phyloP scores from a whole-genome alignment of 1,140 invertebrate species.

The Drosophila navojoa region DNA sequence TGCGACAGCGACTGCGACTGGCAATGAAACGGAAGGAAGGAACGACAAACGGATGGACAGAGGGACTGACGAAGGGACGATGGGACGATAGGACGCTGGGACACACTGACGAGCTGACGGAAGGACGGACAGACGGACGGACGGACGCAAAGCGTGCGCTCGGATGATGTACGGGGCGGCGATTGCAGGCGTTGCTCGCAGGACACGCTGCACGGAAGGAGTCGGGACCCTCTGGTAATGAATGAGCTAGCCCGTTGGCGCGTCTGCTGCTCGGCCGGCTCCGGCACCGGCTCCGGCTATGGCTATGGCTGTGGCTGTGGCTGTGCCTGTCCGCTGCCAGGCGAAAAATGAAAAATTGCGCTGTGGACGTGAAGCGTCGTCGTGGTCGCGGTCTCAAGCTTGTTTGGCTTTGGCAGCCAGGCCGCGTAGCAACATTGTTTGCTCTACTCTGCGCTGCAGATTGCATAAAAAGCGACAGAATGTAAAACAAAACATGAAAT shows the following conservation, averaged over 20 bases:
- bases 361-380: slow-evolving; percentile 37
- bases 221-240: slow-evolving; percentile 62
- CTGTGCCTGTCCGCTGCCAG: slow-evolving; percentile 25
- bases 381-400: slow-evolving; percentile 64
- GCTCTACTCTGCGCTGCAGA: slow-evolving; percentile 41
- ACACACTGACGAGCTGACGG: too few species aligned
- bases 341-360: slow-evolving; percentile 75
- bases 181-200: slow-evolving; percentile 52
- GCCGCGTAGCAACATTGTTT: slow-evolving; percentile 78
- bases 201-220: slow-evolving; percentile 39
- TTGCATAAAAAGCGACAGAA: slow-evolving; percentile 54
- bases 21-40: slow-evolving; percentile 81
- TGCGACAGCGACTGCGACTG: slow-evolving; percentile 49
- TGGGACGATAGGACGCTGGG: slow-evolving; percentile 13
- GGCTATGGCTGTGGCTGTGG: slow-evolving; percentile 12
- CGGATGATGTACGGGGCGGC: slow-evolving; percentile 73
- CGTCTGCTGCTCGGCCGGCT: slow-evolving; percentile 22
- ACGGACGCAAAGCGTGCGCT: slow-evolving; percentile 49
- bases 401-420: slow-evolving; percentile 78
- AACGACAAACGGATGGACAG: slow-evolving; percentile 64
- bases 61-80: slow-evolving; percentile 59
- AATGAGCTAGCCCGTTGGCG: slow-evolving; percentile 55
- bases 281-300: background rate
- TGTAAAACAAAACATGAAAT: slow-evolving; percentile 75
- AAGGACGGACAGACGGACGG: slow-evolving; percentile 30